phyloP scores from a whole-genome alignment of 1,140 invertebrate species.

The Lasioglossum baleicum region DNA sequence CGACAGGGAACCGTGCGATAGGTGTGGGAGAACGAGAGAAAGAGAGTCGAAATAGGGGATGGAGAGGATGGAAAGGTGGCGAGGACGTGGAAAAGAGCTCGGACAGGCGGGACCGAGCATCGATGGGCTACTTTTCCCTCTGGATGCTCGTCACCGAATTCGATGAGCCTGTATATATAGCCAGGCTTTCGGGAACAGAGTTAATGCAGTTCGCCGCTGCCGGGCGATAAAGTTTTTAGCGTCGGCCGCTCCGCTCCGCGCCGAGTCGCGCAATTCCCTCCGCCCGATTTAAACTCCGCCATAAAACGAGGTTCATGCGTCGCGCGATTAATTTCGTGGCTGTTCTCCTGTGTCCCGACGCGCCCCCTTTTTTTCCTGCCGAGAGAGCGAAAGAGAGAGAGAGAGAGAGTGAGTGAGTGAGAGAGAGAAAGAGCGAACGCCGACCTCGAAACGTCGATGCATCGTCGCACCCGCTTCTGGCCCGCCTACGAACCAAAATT shows the following conservation, averaged over 20 bases:
- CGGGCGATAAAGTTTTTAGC: slow-evolving; percentile 58
- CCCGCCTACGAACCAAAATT: slow-evolving; percentile 1
- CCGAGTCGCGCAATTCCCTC: slow-evolving; percentile 19
- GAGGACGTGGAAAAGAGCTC: slow-evolving; percentile 6
- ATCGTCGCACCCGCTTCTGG: background rate
- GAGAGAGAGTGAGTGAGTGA: too few species aligned
- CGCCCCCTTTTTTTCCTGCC: background rate
- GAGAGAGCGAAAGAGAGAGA: too few species aligned
- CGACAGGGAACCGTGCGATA: background rate
- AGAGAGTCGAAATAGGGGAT: background rate
- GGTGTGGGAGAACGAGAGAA: background rate
- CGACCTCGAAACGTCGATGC: background rate
- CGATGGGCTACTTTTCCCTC: slow-evolving; percentile 34
- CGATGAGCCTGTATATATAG: slow-evolving; percentile 33
- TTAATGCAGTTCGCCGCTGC: slow-evolving; percentile 55
- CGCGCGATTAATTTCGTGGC: slow-evolving; percentile 41
- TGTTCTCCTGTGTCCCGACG: background rate
- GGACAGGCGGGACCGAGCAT: background rate
- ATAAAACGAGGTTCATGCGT: slow-evolving; percentile 20
- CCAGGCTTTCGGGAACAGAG: slow-evolving; percentile 37
- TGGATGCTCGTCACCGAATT: slow-evolving; percentile 46
- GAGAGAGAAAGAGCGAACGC: too few species aligned
- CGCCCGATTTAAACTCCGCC: slow-evolving; percentile 43
- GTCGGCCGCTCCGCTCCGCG: background rate
- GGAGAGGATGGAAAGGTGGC: background rate